Percentiles rank a stretch among this genome's conserved stretches.
Conservation (phyloP, 2,113 vertebrate genomes). For the Vanacampus margaritifer region DNA sequence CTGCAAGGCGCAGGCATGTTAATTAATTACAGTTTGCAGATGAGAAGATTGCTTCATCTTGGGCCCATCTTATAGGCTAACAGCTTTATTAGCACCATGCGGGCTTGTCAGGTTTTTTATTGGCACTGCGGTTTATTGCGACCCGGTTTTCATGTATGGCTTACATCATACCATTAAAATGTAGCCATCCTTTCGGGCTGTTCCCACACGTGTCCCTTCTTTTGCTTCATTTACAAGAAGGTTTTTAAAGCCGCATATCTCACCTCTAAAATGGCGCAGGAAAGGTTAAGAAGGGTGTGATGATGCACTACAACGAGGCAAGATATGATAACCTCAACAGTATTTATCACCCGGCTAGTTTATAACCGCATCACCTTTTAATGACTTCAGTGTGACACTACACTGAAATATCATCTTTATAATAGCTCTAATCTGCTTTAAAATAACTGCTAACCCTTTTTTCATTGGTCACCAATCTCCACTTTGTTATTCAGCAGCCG, state of each 20-base stretch:
- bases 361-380: not conserved
- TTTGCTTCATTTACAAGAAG: conserved; percentile 33
- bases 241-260: conserved; percentile 23
- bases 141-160: conserved; percentile 10
- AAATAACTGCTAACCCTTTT: conserved; percentile 23
- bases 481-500: conserved; percentile 60
- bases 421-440: conserved; percentile 41
- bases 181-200: conserved; percentile 1
- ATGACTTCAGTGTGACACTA: conserved; percentile 11
- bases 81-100: conserved; percentile 37
- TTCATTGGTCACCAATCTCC: conserved; percentile 28
- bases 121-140: conserved; percentile 20
- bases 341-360: conserved; percentile 3
- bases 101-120: conserved; percentile 34
- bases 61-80: conserved; percentile 23
- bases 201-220: conserved; percentile 6
- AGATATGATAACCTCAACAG: conserved; percentile 11
- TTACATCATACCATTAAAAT: conserved; percentile 19
- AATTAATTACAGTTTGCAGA: conserved; percentile 55
- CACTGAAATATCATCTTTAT: conserved; percentile 12
- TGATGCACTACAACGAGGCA: conserved; percentile 9
- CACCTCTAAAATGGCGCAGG: conserved; percentile 24
- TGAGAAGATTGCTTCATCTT: conserved; percentile 44
- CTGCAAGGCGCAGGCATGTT: conserved; percentile 24
- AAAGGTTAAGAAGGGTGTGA: conserved; percentile 15